Evolutionary conservation across 92 coral and sea anemone species (phyloP), one percentile per base, ranked within the genome.

Genomic region (Bergia sp.): DNA sequence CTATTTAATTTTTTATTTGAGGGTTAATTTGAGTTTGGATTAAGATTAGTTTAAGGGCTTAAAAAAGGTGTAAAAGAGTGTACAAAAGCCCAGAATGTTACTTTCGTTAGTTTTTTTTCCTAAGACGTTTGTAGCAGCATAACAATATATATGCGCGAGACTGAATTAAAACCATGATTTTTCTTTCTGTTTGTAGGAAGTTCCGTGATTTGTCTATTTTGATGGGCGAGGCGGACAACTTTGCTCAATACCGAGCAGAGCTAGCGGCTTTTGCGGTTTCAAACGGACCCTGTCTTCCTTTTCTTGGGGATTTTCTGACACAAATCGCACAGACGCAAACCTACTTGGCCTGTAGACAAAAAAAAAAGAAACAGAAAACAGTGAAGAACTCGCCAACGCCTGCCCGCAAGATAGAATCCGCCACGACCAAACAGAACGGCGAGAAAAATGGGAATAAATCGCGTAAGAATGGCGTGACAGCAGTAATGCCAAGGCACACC

Each of bases 301-400:
- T 97, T 89, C 91, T 97, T 39, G 99, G 99, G 15, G 97, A 97
- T 85, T 95, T 97, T 39, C 89, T 97, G n/a, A 97, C 99, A 16
- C 98, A 97, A 80, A 97, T 97, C 18, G 99, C 98, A 0, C 99
- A 97, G 88, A 92, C 92, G 7, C 96, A 97, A 78, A 89, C 99
- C 10, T 97, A 94, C 89, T 79, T 94, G 91, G 91, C 99, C 3
- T 95, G 93, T 75, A 91, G 86, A 65, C 89, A 92, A 45, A 93
- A 93, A 89, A 89, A 85, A 82, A 90, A 80, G 74, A 87, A 80
- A 49, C 93, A 89, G 53, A 89, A 85, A 11, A 85, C 76, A 9
- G 58, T 64, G 58, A 94, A 93, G 57, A 73, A 82, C 49, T 66
- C 80, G 66, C 76, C 72, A 21, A 37, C 89, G 5, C 55, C 57